Evolutionary conservation across 2,113 vertebrate species (phyloP), one percentile per base, ranked within the genome.

Genomic region (Noturus placidus): DNA sequence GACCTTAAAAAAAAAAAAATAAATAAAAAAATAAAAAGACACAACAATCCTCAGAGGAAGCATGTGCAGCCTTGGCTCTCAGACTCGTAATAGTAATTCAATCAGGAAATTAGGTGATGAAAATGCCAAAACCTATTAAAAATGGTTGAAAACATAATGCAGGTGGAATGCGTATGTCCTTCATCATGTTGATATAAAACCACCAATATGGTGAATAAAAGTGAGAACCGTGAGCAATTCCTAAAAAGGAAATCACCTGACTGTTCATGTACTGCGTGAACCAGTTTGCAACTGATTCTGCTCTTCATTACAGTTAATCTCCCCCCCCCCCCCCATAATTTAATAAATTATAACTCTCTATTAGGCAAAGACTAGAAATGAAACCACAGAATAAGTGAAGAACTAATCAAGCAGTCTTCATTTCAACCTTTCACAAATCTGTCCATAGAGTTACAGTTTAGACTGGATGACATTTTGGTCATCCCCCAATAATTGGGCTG

Each of bases 121-220:
- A 50, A 82, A 74, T 33, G 4, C n/a, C 42, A 63, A 61, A 76
- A 52, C 69, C 78, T 80, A 82, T 61, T 61, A 86, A 82, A 86
- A 86, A 76, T 56, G 88, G 84, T 82, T 89, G 30, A 86, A 79
- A 82, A 88, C 70, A 56, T 85, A 88, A 92, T 38, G 65, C 33
- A 89, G 89, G 63, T 89, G 84, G 84, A 82, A 90, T 86, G 86
- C 84, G 83, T 0, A 70, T 69, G 86, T 91, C 89, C 91, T 93
- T 92, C 90, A 92, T 92, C 86, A 92, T 13, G 92, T 92, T 91
- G 92, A 93, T 67, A 89, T 88, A 89, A 92, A 91, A 93, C 87
- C 95, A 95, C 95, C 95, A 96, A 96, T 95, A 94, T 96, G 95
- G 94, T 95, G 94, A 89, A 85, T 72, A 90, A 91, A 83, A 82